A percentile compares a stretch with the other conserved stretches of the same genome.
phyloP scores from a whole-genome alignment of 2,888 invertebrate genomes.

The Pomacea canaliculata region DNA sequence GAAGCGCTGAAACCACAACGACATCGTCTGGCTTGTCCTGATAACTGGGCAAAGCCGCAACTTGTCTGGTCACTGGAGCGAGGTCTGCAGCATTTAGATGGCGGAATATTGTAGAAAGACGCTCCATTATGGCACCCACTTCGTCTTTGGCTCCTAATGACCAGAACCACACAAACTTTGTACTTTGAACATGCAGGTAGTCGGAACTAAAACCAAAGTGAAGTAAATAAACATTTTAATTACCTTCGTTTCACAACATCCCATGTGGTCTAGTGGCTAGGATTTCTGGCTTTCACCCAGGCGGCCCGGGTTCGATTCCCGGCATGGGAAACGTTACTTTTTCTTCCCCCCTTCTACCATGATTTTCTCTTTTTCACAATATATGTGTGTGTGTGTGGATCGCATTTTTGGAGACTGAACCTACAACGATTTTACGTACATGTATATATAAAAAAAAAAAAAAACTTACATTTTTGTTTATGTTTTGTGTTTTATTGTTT shows the following conservation, averaged over 20 bases:
- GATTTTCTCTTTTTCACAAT: not conserved
- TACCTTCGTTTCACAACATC: not conserved
- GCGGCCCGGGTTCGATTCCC: constrained; percentile 30
- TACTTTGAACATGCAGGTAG: not conserved
- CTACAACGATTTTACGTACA: no score
- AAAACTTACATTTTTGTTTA: no score
- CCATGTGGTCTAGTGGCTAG: constrained; percentile 29
- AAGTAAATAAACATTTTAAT: not conserved
- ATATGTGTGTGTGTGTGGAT: not conserved
- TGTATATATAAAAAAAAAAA: no score
- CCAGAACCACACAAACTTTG: not conserved
- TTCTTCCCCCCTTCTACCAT: not conserved
- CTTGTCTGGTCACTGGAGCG: constrained; percentile 22
- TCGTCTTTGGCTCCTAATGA: not conserved
- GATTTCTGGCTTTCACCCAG: constrained; percentile 31
- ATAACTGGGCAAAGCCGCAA: constrained; percentile 35
- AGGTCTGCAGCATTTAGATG: constrained; percentile 33
- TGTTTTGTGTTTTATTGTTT: no score
- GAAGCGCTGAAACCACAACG: constrained; percentile 60
- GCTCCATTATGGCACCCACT: constrained; percentile 30
- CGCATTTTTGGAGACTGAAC: no score
- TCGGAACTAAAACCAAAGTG: not conserved
- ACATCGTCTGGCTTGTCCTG: constrained; percentile 65
- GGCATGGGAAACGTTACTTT: constrained; percentile 24
- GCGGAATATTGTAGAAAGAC: constrained; percentile 39